phyloP scores from a whole-genome alignment of 2,888 invertebrate species.

The Zaprionus obscuricornis region DNA sequence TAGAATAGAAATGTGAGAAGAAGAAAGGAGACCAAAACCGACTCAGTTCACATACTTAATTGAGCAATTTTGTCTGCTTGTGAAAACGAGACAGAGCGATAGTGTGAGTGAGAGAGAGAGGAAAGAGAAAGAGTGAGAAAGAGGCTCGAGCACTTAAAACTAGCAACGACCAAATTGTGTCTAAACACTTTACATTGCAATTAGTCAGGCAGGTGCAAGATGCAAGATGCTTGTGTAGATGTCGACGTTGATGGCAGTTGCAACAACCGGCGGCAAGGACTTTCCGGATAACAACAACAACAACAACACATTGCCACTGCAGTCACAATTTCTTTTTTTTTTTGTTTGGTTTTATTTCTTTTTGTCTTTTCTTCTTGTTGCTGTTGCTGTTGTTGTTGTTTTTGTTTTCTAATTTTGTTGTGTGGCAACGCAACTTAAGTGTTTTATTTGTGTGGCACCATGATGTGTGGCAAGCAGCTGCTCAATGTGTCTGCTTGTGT shows the following conservation, averaged over 20 bases:
- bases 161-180: constrained; percentile 55
- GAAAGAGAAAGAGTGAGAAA: background rate
- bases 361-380: constrained; percentile 3
- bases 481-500: background rate
- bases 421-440: constrained; percentile 40
- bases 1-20: too few species aligned
- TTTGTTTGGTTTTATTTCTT: constrained; percentile 3
- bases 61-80: constrained; percentile 48
- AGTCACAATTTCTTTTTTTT: constrained; percentile 27
- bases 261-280: constrained; percentile 24
- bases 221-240: background rate
- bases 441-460: constrained; percentile 40
- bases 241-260: background rate
- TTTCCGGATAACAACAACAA: background rate
- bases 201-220: constrained; percentile 43
- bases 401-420: background rate
- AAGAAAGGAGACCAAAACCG: background rate
- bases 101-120: background rate
- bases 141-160: constrained; percentile 27
- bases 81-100: background rate
- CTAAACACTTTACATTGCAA: constrained; percentile 71
- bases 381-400: background rate
- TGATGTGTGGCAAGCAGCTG: constrained; percentile 13
- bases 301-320: constrained; percentile 23
- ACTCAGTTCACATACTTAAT: constrained; percentile 44